Base-by-base conservation (phyloP, 1,140 invertebrate species). In the Heterodera schachtii region DNA sequence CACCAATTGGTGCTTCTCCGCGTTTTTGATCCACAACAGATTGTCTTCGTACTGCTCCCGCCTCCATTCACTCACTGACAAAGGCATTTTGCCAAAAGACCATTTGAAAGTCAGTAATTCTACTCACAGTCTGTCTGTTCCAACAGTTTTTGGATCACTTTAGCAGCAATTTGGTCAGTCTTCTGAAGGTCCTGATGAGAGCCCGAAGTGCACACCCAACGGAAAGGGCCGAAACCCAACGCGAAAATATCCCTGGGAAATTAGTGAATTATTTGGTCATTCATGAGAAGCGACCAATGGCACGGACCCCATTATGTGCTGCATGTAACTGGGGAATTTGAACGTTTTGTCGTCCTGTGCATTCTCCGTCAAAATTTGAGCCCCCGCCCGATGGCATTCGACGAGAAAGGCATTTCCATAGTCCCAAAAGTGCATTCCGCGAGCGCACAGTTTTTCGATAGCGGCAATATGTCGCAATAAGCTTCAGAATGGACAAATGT, bases 321-420 rank as follows among this genome's bases (percentile, higher is more conserved):
- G 93, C 41, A 94, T 93, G 86, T 94, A 94, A 57, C 93, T 93
- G 21, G 93, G 93, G 89, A 93, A 94, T 46, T 91, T 90, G 86
- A 94, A 94, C 49, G 88, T 90, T 64, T 91, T 90, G 5, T 90
- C 90, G 41, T 89, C 84, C 21, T 89, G 78, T 41, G 91, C 90
- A 71, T 89, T 86, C 47, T 86, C 84, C 64, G 87, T 84, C 6
- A 85, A 75, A 46, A 90, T 80, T 46, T 88, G 69, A 31, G 86
- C 90, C 90, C 93, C 93, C 47, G 93, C 93, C 81, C 93, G 89
- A 64, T 91, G 89, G 16, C 93, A 93, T 90, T 94, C 93, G 60
- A 94, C 88, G 43, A 94, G 91, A 87, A 94, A 94, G 5, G 93
- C 93, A 89, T 94, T 94, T 47, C 93, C 93, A 89, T 94, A 94